Percentiles rank a stretch among this genome's conserved stretches.
Conservation (phyloP, 2,113 vertebrate species). For the Marmota flaviventris region DNA sequence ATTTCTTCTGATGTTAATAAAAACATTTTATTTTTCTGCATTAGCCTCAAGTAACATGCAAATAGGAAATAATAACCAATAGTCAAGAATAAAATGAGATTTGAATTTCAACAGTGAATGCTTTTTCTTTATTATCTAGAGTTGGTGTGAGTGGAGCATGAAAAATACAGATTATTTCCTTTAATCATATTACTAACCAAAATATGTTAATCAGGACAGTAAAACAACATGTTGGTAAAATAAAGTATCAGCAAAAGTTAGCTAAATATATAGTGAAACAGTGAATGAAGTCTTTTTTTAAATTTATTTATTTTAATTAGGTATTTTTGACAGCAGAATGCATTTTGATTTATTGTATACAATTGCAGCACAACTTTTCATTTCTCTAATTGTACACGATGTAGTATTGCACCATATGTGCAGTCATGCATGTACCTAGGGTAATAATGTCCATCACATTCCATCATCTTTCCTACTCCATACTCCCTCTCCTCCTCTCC, state of each 20-base stretch:
- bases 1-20: slow-evolving; percentile 62
- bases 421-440: no score
- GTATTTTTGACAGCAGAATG: no score
- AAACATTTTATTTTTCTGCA: not conserved
- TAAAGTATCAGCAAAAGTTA: slow-evolving; percentile 14
- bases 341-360: no score
- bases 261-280: not conserved
- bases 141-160: not conserved
- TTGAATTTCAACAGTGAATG: slow-evolving; percentile 18
- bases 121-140: not conserved
- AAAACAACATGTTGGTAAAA: not conserved
- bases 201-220: not conserved
- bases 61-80: not conserved
- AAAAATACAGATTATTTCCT: slow-evolving; percentile 3
- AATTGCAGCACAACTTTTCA: no score
- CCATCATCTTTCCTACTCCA: no score
- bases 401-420: no score
- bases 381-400: no score
- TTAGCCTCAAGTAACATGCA: slow-evolving; percentile 39
- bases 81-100: slow-evolving; percentile 30
- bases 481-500: no score
- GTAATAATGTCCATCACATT: no score
- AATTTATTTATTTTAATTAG: no score
- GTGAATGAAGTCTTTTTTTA: not conserved
- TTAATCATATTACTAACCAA: slow-evolving; percentile 30